Percentiles rank a stretch among this genome's conserved stretches.
Evolutionary conservation across 2,797 vertebrate species (phyloP).

Genomic region (Cyprinodon diabolis): DNA sequence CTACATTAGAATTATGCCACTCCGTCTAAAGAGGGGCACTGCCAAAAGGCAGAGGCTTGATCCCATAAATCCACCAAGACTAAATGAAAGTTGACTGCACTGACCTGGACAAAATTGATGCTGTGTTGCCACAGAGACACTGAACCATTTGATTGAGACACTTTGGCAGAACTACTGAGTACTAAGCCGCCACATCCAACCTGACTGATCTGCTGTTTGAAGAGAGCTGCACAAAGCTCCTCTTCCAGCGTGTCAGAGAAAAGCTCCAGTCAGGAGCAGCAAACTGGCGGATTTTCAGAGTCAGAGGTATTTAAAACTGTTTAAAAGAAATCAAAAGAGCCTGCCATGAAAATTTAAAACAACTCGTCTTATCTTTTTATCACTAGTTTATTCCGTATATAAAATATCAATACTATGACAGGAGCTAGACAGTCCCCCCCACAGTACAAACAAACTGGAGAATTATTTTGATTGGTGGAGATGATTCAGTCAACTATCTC

Average conservation of each 20-base stretch:
- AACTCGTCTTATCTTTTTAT: slow-evolving; percentile 44
- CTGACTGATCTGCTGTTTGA: slow-evolving; percentile 33
- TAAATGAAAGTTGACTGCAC: slow-evolving; percentile 55
- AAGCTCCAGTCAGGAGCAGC: slow-evolving; percentile 8
- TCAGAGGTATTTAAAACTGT: slow-evolving; percentile 24
- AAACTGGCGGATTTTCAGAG: slow-evolving; percentile 4
- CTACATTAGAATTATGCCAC: slow-evolving; percentile 27
- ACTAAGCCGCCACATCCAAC: slow-evolving; percentile 54
- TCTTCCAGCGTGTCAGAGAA: slow-evolving; percentile 10
- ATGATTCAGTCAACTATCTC: slow-evolving; percentile 67
- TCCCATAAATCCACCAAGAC: slow-evolving; percentile 39
- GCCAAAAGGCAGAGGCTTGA: slow-evolving; percentile 29
- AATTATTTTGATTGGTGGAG: slow-evolving; percentile 64
- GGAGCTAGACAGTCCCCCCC: slow-evolving; percentile 30
- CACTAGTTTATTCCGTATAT: slow-evolving; percentile 30
- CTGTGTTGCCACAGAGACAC: slow-evolving; percentile 41
- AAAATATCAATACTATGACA: slow-evolving; percentile 40
- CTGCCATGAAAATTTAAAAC: slow-evolving; percentile 18
- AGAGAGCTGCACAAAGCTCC: slow-evolving; percentile 13
- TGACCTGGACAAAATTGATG: slow-evolving; percentile 71
- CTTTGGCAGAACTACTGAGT: slow-evolving; percentile 40
- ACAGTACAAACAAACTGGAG: slow-evolving; percentile 22
- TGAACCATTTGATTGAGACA: slow-evolving; percentile 46
- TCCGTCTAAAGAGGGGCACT: slow-evolving; percentile 30
- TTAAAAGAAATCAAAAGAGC: slow-evolving; percentile 34